phyloP scores from a whole-genome alignment of 1,140 invertebrate genomes.

The Nomia melanderi region DNA sequence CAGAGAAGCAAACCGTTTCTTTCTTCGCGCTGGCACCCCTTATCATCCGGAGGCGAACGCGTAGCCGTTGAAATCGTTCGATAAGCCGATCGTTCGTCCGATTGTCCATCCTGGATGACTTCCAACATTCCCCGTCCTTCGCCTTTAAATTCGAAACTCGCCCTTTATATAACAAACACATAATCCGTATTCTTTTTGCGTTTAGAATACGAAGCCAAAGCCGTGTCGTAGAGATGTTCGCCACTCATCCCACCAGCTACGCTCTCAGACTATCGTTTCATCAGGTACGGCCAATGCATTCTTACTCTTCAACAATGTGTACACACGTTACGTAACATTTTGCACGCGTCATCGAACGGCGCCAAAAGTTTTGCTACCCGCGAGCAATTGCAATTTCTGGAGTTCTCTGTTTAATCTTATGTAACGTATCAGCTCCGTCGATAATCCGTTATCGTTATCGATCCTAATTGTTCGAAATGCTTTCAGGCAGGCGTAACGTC shows the following conservation, averaged over 20 bases:
- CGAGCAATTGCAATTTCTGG: not conserved
- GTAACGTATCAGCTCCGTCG: too few relatives aligned
- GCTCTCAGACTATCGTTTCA: slow-evolving; percentile 70
- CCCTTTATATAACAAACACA: not conserved
- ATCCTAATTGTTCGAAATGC: too few relatives aligned
- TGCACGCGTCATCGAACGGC: not conserved
- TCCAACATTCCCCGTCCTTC: not conserved
- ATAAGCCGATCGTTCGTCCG: not conserved
- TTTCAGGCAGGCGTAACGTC: slow-evolving; percentile 51
- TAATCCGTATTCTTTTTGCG: slow-evolving; percentile 17
- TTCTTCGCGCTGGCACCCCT: too few relatives aligned
- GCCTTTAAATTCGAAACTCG: slow-evolving; percentile 10
- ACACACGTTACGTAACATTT: not conserved
- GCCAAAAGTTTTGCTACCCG: not conserved
- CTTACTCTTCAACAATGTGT: too few relatives aligned
- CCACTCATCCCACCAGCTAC: slow-evolving; percentile 64
- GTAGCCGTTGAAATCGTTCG: not conserved
- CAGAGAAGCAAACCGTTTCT: too few relatives aligned
- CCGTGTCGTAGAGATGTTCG: slow-evolving; percentile 68
- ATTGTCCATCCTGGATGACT: not conserved
- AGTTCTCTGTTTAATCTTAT: not conserved
- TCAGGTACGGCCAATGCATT: slow-evolving; percentile 62
- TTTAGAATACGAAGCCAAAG: slow-evolving; percentile 61
- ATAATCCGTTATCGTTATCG: too few relatives aligned
- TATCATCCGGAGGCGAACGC: too few relatives aligned